A percentile compares a stretch with the other conserved stretches of the same genome.
phyloP scores from a whole-genome alignment of 2,113 vertebrate genomes.

The Saimiri boliviensis region DNA sequence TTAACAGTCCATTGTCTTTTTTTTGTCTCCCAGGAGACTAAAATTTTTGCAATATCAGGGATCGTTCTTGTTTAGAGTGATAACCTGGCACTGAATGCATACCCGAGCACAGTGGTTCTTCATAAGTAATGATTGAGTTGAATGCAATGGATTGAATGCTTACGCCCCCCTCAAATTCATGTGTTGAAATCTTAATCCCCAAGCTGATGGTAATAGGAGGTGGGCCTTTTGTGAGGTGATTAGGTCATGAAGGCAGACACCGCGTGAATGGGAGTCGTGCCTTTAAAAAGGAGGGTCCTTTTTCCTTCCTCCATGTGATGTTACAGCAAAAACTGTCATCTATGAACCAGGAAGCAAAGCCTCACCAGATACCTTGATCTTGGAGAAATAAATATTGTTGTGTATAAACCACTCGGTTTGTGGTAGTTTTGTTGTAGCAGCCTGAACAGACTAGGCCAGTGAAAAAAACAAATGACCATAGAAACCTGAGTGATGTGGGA shows the following conservation, averaged over 20 bases:
- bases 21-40: not conserved
- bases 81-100: not conserved
- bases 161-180: not conserved
- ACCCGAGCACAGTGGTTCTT: not conserved
- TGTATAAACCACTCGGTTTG: not conserved
- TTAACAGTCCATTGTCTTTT: not conserved
- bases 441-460: not conserved
- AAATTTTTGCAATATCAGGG: not conserved
- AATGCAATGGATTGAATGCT: not conserved
- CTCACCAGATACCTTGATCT: not conserved
- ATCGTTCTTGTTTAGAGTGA: not conserved
- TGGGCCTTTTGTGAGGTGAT: not conserved
- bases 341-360: not conserved
- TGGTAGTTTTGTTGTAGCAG: not conserved
- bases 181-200: not conserved
- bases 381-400: not conserved
- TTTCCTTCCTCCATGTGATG: not conserved
- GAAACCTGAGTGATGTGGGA: not conserved
- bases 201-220: not conserved
- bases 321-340: not conserved
- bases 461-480: not conserved
- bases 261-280: not conserved
- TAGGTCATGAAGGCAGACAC: not conserved
- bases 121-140: not conserved
- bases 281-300: not conserved